Evolutionary conservation across 2,113 vertebrate species (phyloP).

Genomic region (Centrocercus urophasianus): DNA sequence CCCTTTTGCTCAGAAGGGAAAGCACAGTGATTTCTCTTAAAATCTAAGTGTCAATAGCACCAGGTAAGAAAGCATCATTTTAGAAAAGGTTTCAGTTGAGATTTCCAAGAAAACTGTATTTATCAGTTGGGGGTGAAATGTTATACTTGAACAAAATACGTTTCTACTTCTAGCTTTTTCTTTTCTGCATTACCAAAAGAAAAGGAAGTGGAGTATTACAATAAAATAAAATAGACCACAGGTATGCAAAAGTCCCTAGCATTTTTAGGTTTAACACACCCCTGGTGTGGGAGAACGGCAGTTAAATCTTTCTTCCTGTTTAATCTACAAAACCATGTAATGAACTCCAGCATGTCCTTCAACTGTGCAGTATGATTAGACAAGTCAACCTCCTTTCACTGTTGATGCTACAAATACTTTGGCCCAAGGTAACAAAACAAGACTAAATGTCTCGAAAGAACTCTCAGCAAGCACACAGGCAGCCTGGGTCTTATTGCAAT

Average conservation of each 20-base stretch:
- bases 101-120: not conserved
- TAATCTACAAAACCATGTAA: not conserved
- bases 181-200: not conserved
- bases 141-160: not conserved
- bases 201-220: not conserved
- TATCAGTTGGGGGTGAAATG: fast-evolving
- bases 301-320: not conserved
- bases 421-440: not conserved
- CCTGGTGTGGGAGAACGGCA: not conserved
- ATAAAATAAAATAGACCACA: not conserved
- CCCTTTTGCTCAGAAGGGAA: not conserved
- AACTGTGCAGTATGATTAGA: fast-evolving
- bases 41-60: not conserved
- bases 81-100: not conserved
- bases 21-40: not conserved
- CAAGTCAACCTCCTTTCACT: not conserved
- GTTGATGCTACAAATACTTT: not conserved
- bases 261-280: not conserved
- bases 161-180: not conserved
- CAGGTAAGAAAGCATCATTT: not conserved
- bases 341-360: fast-evolving
- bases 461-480: not conserved
- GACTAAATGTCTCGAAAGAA: not conserved
- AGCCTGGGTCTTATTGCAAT: not conserved
- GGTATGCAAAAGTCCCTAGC: not conserved